A percentile compares a stretch with the other conserved stretches of the same genome.
Conservation (phyloP, 2,888 invertebrate species). For the Drosophila flavopinicola region DNA sequence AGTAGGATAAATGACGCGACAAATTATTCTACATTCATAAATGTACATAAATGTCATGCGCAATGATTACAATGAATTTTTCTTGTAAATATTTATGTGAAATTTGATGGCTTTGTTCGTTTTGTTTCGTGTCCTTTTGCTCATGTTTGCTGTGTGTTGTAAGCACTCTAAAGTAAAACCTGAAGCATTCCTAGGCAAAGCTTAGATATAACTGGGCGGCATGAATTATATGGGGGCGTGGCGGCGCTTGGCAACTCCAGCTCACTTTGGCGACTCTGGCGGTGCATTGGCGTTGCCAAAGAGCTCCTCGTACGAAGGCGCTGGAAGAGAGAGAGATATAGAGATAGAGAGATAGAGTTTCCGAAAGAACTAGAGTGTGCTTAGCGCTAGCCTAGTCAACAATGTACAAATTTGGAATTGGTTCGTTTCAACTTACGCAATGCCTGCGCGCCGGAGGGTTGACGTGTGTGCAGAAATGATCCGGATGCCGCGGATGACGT, state of each 20-base stretch:
- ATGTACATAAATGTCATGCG: background rate
- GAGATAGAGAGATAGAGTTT: background rate
- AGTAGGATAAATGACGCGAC: slow-evolving; percentile 13
- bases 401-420: too few species aligned
- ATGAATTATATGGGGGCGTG: slow-evolving; percentile 26
- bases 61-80: slow-evolving; percentile 12
- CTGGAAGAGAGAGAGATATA: slow-evolving; percentile 46
- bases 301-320: slow-evolving; percentile 84
- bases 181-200: slow-evolving; percentile 64
- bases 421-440: slow-evolving; percentile 69
- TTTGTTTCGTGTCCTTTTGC: slow-evolving; percentile 4
- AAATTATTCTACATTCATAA: slow-evolving; percentile 7
- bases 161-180: slow-evolving; percentile 69
- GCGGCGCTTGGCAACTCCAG: background rate
- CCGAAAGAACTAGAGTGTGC: too few species aligned
- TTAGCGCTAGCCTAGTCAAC: too few species aligned
- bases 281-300: slow-evolving; percentile 81
- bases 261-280: slow-evolving; percentile 71
- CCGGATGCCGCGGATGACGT: slow-evolving; percentile 64
- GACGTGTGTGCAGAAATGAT: slow-evolving; percentile 48
- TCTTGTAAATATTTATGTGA: slow-evolving; percentile 27
- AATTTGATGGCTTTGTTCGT: slow-evolving; percentile 36
- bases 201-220: slow-evolving; percentile 74
- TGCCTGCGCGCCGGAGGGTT: slow-evolving; percentile 64
- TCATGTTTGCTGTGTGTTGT: slow-evolving; percentile 10